phyloP scores from a whole-genome alignment of 30 jellyfish, hydroid and myxozoan genomes.

The Sanderia malayensis region DNA sequence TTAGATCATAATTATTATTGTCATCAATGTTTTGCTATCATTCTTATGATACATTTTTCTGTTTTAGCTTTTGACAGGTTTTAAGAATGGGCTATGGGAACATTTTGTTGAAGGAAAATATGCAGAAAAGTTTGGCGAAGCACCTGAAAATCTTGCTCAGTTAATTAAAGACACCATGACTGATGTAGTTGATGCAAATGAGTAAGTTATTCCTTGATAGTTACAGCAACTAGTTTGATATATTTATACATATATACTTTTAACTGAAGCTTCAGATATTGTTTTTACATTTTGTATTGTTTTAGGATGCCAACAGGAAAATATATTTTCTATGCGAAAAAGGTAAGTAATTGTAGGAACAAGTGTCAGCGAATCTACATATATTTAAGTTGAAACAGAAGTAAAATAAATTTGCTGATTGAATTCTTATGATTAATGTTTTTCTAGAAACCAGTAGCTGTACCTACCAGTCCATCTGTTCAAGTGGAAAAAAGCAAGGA shows the following conservation, averaged over 20 bases:
- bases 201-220: too few relatives aligned
- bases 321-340: background rate
- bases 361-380: too few relatives aligned
- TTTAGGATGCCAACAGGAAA: background rate
- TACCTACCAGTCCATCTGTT: too few relatives aligned
- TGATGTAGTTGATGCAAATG: conserved; percentile 43
- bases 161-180: conserved; percentile 16
- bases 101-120: conserved; percentile 25
- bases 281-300: background rate
- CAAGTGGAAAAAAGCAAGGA: too few relatives aligned
- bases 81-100: conserved; percentile 64
- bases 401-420: too few relatives aligned
- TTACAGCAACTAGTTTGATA: too few relatives aligned
- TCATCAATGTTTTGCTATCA: too few relatives aligned
- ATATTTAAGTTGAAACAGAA: too few relatives aligned
- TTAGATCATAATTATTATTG: too few relatives aligned
- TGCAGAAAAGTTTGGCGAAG: conserved; percentile 37
- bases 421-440: too few relatives aligned
- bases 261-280: background rate
- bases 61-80: conserved; percentile 20
- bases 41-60: background rate
- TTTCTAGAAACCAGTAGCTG: too few relatives aligned
- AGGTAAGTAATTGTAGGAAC: conserved; percentile 8
- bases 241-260: background rate
- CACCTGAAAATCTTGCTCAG: conserved; percentile 21